A percentile compares a stretch with the other conserved stretches of the same genome.
Evolutionary conservation across 2,113 vertebrate genomes (phyloP).

Genomic region (Ciconia stormi): DNA sequence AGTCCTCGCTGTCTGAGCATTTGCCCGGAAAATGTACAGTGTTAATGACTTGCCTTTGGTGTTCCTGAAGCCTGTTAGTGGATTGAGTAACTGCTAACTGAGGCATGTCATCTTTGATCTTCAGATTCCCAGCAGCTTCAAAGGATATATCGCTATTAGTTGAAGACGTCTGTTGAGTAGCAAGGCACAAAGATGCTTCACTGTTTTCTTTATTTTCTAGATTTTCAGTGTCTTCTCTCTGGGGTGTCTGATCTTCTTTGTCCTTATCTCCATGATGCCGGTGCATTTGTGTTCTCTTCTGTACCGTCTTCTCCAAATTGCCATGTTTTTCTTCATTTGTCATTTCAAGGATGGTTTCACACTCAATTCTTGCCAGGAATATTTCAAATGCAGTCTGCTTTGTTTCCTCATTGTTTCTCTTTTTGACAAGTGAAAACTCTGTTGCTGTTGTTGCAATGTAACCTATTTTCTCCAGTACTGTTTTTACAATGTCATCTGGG

Average conservation of each 20-base stretch:
- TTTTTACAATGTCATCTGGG: slow-evolving; percentile 62
- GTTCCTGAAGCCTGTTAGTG: neutral
- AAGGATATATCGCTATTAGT: neutral
- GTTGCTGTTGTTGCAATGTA: slow-evolving; percentile 73
- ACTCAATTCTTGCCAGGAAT: slow-evolving; percentile 80
- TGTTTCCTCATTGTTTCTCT: slow-evolving; percentile 61
- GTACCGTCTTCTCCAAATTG: slow-evolving; percentile 52
- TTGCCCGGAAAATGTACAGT: neutral
- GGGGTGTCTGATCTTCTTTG: neutral
- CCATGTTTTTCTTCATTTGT: slow-evolving; percentile 59
- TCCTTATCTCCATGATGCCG: neutral
- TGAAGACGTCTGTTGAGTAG: neutral
- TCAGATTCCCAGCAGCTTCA: neutral
- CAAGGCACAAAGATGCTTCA: neutral
- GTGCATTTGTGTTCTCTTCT: slow-evolving; percentile 11
- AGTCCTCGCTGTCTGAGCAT: slow-evolving; percentile 58
- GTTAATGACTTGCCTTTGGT: neutral
- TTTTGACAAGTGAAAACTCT: slow-evolving; percentile 76
- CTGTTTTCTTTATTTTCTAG: neutral
- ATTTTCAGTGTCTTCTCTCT: neutral
- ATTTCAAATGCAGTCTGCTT: slow-evolving; percentile 81
- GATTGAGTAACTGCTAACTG: neutral
- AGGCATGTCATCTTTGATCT: neutral
- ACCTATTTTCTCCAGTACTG: slow-evolving; percentile 80
- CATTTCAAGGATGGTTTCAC: slow-evolving; percentile 72